Conservation (phyloP, 2,888 invertebrate genomes). For the Sminthurides aquaticus region DNA sequence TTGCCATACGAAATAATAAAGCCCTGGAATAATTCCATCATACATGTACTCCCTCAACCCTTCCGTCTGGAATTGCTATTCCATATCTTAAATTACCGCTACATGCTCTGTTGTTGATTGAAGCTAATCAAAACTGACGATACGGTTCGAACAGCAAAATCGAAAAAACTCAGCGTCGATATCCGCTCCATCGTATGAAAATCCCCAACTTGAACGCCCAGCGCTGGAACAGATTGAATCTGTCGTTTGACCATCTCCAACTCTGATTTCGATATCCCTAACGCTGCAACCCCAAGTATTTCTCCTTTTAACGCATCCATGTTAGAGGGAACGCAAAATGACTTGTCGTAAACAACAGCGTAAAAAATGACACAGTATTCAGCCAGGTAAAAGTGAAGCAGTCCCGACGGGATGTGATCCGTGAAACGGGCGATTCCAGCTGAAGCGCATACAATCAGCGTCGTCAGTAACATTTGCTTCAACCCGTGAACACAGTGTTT, state of each 20-base stretch:
- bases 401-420: neutral
- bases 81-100: too few species aligned
- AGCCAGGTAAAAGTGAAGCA: neutral
- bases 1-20: too few species aligned
- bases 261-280: too few species aligned
- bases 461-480: neutral
- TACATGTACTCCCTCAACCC: too few species aligned
- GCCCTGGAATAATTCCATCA: too few species aligned
- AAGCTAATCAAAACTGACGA: neutral
- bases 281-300: neutral
- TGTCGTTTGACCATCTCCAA: neutral
- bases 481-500: neutral
- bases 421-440: neutral
- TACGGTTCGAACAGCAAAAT: neutral
- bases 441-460: neutral
- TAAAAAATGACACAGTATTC: neutral
- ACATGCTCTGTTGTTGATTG: too few species aligned
- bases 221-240: neutral
- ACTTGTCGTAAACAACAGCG: neutral
- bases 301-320: neutral
- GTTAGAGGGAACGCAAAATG: neutral
- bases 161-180: neutral
- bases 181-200: slow-evolving; percentile 3
- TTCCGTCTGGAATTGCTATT: too few species aligned
- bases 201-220: neutral